phyloP scores from a whole-genome alignment of 2,113 vertebrate species.

The Coptodon rendalli region DNA sequence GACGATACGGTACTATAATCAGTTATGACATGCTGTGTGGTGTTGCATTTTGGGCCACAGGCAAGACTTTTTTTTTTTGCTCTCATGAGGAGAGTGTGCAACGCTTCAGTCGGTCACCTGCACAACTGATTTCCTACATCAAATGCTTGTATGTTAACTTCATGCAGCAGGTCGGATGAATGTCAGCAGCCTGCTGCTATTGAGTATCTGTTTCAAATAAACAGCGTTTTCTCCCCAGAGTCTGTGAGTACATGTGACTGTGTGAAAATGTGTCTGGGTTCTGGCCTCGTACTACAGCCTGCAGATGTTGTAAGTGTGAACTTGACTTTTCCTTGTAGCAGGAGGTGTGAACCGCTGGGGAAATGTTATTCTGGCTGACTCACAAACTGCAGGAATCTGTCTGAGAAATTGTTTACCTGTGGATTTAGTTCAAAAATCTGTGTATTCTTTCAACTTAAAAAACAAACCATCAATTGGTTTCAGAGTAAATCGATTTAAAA shows the following conservation, averaged over 20 bases:
- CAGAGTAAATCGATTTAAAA: not conserved
- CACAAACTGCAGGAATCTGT: not conserved
- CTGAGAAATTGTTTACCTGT: not conserved
- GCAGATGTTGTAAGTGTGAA: conserved; percentile 23
- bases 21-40: conserved; percentile 19
- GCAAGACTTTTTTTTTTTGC: not conserved
- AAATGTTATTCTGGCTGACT: not conserved
- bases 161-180: not conserved
- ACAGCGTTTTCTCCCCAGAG: not conserved
- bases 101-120: not conserved
- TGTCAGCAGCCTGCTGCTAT: not conserved
- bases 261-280: not conserved
- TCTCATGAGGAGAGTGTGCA: not conserved
- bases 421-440: not conserved
- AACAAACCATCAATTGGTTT: not conserved
- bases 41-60: conserved; percentile 19
- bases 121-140: not conserved
- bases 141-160: not conserved
- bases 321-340: not conserved
- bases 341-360: not conserved
- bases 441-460: not conserved
- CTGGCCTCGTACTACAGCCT: not conserved
- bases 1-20: conserved; percentile 10
- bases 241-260: not conserved
- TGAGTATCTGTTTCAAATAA: not conserved